These are phyloP conservation scores for Ophioderma brevispina DNA, from an alignment of 35 echinoderm and acorn worm species.

Conservation along the genomic window DNA sequence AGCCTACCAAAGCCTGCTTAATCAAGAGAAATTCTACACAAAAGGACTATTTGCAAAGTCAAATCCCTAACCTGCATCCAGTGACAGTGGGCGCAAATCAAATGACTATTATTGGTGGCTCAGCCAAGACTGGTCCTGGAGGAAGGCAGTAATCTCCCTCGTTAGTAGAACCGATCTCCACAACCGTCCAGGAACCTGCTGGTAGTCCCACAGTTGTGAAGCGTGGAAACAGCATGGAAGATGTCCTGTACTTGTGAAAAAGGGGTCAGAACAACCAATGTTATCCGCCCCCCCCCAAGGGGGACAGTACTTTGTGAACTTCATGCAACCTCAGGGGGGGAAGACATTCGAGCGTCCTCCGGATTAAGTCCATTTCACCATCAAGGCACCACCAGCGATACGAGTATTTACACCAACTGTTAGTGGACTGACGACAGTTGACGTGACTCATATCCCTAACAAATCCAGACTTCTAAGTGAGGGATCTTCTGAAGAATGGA, in stretches of 20 bases:
- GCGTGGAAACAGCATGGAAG: background rate
- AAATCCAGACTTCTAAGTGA: background rate
- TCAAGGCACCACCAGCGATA: too few relatives aligned
- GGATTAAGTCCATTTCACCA: too few relatives aligned
- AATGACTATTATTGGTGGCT: background rate
- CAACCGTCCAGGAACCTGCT: background rate
- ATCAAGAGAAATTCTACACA: background rate
- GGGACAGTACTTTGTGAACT: background rate
- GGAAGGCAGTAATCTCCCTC: background rate
- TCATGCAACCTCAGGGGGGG: background rate
- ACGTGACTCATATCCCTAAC: background rate
- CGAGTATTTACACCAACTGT: too few relatives aligned
- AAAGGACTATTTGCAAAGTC: background rate
- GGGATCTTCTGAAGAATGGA: constrained; percentile 5
- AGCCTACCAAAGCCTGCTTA: background rate
- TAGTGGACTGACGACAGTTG: too few relatives aligned
- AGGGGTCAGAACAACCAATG: background rate
- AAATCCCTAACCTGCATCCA: background rate
- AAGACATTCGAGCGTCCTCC: too few relatives aligned
- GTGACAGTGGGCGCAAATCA: background rate
- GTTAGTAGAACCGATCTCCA: background rate
- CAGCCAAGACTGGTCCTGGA: background rate
- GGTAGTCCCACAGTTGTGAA: background rate
- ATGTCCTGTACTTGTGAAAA: background rate
- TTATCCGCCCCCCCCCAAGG: background rate